Base-by-base conservation (phyloP, 2,888 invertebrate genomes). In the Sphaerophoria rueppellii region DNA sequence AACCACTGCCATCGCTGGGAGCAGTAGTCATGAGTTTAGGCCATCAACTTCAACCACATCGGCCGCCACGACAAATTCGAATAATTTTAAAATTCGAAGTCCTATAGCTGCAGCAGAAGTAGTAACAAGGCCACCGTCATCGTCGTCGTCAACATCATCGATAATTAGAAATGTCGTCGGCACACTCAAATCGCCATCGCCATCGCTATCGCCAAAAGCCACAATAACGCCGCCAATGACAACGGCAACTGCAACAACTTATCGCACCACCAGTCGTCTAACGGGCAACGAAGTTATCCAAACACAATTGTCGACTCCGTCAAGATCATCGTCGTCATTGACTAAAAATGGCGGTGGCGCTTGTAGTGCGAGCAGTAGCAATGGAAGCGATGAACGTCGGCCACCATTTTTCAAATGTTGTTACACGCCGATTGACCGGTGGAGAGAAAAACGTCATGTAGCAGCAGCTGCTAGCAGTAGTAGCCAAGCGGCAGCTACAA, bases 1-100 rank as follows among this genome's bases (percentile, higher is more conserved):
- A 88, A 90, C 90, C 90, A 91, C 91, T 91, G 91, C 91, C 90
- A 91, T 91, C 90, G 90, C 90, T 88, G 90, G 90, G 88, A 90
- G 90, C 87, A 89, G 89, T 85, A 91, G 90, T 12, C 91, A 91
- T 78, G 91, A 91, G 89, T 91, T 91, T 87, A 89, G 91, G 63
- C 91, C 90, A 79, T 91, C 91, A 87, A 90, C 90, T 85, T 89
- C 89, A 70, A 89, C 88, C 57, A 88, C 88, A 85, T 87, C 89
- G 81, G 83, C 89, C 87, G 87, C 90, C 88, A 88, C 88, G 86
- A 82, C 67, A 73, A 75, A 71, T 72, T 79, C 67, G 48, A 76
- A 81, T 73, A 85, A 61, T 24, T 24, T 24, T 67, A 87, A 82
- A 70, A 37, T 70, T 73, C 83, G 63, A 65, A 82, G 81, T 80